phyloP scores from a whole-genome alignment of 2,797 vertebrate genomes.

The Eutrigla gurnardus region DNA sequence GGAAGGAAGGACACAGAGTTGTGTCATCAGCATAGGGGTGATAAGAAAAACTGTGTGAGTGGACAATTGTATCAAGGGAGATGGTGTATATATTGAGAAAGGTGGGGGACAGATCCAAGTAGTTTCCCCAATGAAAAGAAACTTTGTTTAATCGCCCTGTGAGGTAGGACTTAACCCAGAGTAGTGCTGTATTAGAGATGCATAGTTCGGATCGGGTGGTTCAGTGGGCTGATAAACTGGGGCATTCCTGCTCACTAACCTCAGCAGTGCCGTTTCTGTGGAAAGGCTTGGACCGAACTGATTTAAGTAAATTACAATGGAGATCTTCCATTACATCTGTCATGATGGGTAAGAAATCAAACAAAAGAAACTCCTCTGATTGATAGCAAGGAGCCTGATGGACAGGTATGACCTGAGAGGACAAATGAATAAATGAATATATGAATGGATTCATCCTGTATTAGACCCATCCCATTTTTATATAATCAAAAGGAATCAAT shows the following conservation, averaged over 20 bases:
- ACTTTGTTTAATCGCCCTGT: not conserved
- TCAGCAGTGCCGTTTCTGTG: not conserved
- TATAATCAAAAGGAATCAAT: conserved; percentile 11
- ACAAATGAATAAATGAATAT: conserved; percentile 13
- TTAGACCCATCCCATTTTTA: not conserved
- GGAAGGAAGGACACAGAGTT: not conserved
- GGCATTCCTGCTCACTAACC: not conserved
- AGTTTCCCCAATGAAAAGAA: not conserved
- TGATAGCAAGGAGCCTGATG: not conserved
- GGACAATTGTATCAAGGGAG: not conserved
- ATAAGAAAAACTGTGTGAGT: not conserved
- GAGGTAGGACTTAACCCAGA: not conserved
- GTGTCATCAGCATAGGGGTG: not conserved
- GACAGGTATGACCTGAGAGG: not conserved
- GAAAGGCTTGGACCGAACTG: not conserved
- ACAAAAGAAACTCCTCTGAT: conserved; percentile 15
- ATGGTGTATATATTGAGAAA: not conserved
- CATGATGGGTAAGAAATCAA: not conserved
- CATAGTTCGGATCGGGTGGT: not conserved
- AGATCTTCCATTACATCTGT: not conserved
- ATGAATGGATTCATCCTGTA: conserved; percentile 3
- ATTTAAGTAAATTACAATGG: not conserved
- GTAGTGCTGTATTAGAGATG: not conserved
- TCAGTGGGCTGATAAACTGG: not conserved
- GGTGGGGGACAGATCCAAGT: not conserved